These are phyloP conservation scores for Zaprionus bogoriensis DNA, from an alignment of 2,888 invertebrate genomes.

Conservation along the genomic window DNA sequence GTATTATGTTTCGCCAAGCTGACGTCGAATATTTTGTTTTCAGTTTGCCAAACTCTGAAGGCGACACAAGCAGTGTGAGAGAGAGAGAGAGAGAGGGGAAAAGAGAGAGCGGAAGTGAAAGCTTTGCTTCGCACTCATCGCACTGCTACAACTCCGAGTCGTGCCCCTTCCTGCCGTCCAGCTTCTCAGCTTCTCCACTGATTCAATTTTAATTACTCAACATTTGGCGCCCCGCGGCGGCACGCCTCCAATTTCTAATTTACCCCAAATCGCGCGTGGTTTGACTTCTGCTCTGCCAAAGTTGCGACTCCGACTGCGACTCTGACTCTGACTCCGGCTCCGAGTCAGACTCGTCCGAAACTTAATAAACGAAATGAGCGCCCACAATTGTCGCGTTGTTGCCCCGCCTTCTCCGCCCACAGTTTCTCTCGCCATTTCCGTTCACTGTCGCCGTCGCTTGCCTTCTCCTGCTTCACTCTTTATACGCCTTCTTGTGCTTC, in stretches of 20 bases:
- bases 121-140: neutral
- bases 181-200: constrained; percentile 3
- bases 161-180: neutral
- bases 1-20: neutral
- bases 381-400: constrained; percentile 21
- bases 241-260: constrained; percentile 33
- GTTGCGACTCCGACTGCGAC: constrained; percentile 9
- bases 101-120: no score
- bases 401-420: neutral
- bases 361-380: constrained; percentile 51
- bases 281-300: no score
- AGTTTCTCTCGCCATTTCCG: neutral
- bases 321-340: neutral
- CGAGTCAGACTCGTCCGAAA: constrained; percentile 19
- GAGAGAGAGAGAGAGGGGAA: neutral
- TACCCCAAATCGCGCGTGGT: constrained; percentile 31
- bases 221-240: constrained; percentile 14
- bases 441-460: neutral
- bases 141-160: no score
- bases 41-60: neutral
- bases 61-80: neutral
- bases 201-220: constrained; percentile 54
- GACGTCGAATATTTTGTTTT: neutral
- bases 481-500: neutral
- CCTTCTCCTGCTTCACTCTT: neutral